Conservation (phyloP, 2,888 invertebrate species). For the Cephus nigrinus region DNA sequence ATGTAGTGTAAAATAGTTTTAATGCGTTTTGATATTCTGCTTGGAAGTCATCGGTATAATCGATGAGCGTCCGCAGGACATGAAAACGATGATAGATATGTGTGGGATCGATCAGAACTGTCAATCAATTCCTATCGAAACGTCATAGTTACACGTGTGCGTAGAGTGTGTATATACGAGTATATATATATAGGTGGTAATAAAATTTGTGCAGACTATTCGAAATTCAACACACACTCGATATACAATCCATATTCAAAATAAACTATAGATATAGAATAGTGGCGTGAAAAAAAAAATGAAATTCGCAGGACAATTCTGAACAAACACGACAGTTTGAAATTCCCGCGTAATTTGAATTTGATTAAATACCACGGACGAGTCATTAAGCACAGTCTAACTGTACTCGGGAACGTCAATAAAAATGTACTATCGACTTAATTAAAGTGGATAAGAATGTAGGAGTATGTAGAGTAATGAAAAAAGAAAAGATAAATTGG, state of each 20-base stretch:
- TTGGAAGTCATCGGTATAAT: too few species aligned
- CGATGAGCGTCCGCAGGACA: too few species aligned
- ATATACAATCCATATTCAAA: not conserved
- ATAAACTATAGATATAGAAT: not conserved
- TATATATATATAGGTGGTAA: not conserved
- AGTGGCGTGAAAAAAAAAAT: not conserved
- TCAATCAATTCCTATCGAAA: too few species aligned
- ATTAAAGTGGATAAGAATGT: too few species aligned
- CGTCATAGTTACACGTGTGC: too few species aligned
- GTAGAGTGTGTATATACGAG: not conserved
- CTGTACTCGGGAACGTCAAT: not conserved
- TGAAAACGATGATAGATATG: too few species aligned
- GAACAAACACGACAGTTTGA: not conserved
- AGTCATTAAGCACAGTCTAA: not conserved
- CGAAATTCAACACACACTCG: not conserved
- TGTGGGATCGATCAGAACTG: too few species aligned
- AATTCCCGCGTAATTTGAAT: not conserved
- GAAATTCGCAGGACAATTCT: not conserved
- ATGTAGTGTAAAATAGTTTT: too few species aligned
- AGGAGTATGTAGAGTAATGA: slow-evolving; percentile 12
- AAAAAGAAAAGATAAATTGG: slow-evolving; percentile 24
- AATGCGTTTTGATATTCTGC: too few species aligned
- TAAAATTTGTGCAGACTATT: not conserved
- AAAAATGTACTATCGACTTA: not conserved
- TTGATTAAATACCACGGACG: not conserved